These are phyloP conservation scores for Polypedilum pembai DNA, from an alignment of 1,140 invertebrate genomes.

Conservation along the genomic window DNA sequence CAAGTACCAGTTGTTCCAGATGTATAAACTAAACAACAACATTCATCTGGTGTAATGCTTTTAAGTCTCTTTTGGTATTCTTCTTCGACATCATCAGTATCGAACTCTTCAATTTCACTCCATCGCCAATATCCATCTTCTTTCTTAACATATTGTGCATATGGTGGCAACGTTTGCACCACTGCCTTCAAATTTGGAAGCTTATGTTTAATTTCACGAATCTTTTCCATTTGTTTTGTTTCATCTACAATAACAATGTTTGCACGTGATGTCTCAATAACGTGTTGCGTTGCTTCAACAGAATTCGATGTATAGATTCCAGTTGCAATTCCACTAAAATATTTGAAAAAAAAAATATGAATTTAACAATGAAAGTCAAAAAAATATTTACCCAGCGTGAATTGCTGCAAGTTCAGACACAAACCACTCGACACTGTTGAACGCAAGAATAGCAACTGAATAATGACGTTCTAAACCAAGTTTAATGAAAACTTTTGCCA, in stretches of 20 bases:
- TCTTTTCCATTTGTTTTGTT: constrained; percentile 71
- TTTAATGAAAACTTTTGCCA: constrained; percentile 28
- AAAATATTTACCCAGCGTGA: constrained; percentile 49
- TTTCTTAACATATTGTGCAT: background rate
- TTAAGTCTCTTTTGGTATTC: constrained; percentile 58
- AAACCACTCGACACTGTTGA: constrained; percentile 83
- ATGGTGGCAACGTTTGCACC: constrained; percentile 66
- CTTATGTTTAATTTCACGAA: constrained; percentile 56
- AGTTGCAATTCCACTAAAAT: constrained; percentile 64
- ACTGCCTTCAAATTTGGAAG: constrained; percentile 70
- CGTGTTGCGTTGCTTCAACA: constrained; percentile 68
- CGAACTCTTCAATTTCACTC: constrained; percentile 65
- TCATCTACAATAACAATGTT: constrained; percentile 83
- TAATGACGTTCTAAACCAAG: background rate
- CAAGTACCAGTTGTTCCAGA: constrained; percentile 66
- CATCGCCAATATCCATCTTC: constrained; percentile 52
- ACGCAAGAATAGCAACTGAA: constrained; percentile 22
- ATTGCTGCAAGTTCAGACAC: constrained; percentile 73
- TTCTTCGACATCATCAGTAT: constrained; percentile 56
- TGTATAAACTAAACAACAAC: constrained; percentile 82
- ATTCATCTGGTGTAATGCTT: constrained; percentile 68
- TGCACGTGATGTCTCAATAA: constrained; percentile 57
- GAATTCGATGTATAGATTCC: constrained; percentile 86
- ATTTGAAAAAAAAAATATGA: background rate
- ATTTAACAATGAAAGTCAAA: background rate